These are phyloP conservation scores for Aromia moschata DNA, from an alignment of 2,888 invertebrate genomes.

Conservation along the genomic window DNA sequence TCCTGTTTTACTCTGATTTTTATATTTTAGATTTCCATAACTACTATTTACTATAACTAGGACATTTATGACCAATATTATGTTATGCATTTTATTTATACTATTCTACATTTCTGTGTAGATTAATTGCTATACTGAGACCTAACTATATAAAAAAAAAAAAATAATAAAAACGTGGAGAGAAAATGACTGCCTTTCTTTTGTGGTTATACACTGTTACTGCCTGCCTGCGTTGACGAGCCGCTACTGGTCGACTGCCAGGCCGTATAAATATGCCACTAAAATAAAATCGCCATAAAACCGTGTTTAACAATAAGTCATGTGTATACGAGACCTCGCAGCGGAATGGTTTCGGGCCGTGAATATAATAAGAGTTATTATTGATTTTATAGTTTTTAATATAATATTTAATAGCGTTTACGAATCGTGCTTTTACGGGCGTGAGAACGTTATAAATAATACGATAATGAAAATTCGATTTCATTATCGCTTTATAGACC, in stretches of 20 bases:
- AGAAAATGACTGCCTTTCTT: no score
- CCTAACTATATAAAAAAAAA: no score
- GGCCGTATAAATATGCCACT: conserved; percentile 3
- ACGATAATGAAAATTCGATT: conserved; percentile 34
- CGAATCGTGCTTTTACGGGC: conserved; percentile 27
- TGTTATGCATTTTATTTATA: no score
- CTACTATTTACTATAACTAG: no score
- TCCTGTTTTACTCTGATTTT: no score
- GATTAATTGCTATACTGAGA: no score
- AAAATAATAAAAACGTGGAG: no score
- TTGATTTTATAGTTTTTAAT: conserved; percentile 31
- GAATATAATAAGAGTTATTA: conserved; percentile 29
- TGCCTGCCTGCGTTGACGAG: no score
- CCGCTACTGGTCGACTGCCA: neutral
- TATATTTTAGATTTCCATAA: no score
- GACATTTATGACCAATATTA: no score
- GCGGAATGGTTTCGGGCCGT: conserved; percentile 10
- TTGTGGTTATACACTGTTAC: no score
- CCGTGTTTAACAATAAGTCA: conserved; percentile 22
- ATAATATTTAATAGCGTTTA: conserved; percentile 31
- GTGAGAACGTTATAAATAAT: conserved; percentile 33
- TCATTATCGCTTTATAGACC: conserved; percentile 33
- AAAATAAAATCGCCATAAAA: conserved; percentile 27
- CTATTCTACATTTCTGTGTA: no score
- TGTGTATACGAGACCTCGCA: neutral